Evolutionary conservation across 2,888 invertebrate genomes (phyloP).

Genomic region (Melieria picta): DNA sequence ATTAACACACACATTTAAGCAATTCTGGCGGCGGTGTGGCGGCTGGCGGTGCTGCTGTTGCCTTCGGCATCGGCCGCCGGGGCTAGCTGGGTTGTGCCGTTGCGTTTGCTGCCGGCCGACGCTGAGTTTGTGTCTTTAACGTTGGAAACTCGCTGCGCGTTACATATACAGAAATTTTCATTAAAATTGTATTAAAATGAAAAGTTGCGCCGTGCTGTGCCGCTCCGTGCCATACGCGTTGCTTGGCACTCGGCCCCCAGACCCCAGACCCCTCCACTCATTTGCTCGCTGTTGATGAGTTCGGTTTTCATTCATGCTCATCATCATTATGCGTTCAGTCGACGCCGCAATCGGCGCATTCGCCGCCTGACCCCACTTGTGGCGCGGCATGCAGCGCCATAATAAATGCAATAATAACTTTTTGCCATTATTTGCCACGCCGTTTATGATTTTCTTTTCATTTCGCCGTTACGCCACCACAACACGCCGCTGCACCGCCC

Average conservation of each 20-base stretch:
- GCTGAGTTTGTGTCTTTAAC: too few species aligned
- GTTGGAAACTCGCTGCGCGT: too few species aligned
- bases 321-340: conserved; percentile 23
- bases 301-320: conserved; percentile 34
- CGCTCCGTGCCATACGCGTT: conserved; percentile 3
- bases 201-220: conserved; percentile 34
- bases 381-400: conserved; percentile 3
- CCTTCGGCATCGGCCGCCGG: too few species aligned
- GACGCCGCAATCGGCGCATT: too few species aligned
- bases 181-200: conserved; percentile 34
- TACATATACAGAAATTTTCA: conserved; percentile 27
- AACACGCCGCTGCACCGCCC: too few species aligned
- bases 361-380: neutral
- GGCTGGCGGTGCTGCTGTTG: neutral
- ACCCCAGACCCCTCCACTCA: conserved; percentile 3
- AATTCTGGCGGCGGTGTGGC: neutral
- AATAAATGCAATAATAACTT: conserved; percentile 34
- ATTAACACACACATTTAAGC: conserved; percentile 5
- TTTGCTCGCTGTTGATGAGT: conserved; percentile 25
- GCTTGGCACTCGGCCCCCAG: neutral
- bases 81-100: too few species aligned
- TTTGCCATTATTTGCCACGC: conserved; percentile 29
- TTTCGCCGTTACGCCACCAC: neutral
- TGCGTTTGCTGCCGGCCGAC: too few species aligned
- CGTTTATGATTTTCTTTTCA: conserved; percentile 19